Percentiles rank a stretch among this genome's conserved stretches.
Evolutionary conservation across 1,140 invertebrate species (phyloP).

Genomic region (Globodera ellingtonae): DNA sequence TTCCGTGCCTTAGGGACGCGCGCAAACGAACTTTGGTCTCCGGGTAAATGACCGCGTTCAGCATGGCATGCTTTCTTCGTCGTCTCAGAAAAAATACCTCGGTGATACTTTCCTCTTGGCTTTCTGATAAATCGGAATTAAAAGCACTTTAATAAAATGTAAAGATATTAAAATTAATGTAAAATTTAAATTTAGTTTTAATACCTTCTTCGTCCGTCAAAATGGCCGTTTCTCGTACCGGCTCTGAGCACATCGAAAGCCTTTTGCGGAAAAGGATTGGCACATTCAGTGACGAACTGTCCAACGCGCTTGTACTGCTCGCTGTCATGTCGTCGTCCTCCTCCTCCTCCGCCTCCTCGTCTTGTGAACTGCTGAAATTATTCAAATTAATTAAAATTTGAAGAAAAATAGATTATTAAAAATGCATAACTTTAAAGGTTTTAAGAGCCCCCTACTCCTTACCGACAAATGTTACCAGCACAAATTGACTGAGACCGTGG

Average conservation of each 20-base stretch:
- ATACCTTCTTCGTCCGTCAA: conserved; percentile 40
- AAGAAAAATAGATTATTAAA: too few relatives aligned
- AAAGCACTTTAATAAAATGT: too few relatives aligned
- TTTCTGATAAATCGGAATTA: background rate
- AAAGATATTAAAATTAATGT: too few relatives aligned
- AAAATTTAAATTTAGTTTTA: background rate
- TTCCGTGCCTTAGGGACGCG: background rate
- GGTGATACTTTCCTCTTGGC: conserved; percentile 5
- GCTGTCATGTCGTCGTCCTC: background rate
- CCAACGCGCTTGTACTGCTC: conserved; percentile 30
- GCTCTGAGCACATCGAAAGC: conserved; percentile 15
- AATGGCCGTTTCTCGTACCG: conserved; percentile 53
- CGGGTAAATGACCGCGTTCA: conserved; percentile 55
- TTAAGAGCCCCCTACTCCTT: too few relatives aligned
- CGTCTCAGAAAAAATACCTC: conserved; percentile 41
- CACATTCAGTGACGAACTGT: conserved; percentile 27
- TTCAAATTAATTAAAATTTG: too few relatives aligned
- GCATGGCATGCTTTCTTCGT: conserved; percentile 34
- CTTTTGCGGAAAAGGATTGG: conserved; percentile 46
- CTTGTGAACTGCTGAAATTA: conserved; percentile 34
- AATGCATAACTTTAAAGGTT: too few relatives aligned
- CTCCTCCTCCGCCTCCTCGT: conserved; percentile 31
- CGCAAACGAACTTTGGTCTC: conserved; percentile 25
- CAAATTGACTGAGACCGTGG: background rate
- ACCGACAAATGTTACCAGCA: background rate